Conservation (phyloP, 2,113 vertebrate genomes). For the Apeltes quadracus region DNA sequence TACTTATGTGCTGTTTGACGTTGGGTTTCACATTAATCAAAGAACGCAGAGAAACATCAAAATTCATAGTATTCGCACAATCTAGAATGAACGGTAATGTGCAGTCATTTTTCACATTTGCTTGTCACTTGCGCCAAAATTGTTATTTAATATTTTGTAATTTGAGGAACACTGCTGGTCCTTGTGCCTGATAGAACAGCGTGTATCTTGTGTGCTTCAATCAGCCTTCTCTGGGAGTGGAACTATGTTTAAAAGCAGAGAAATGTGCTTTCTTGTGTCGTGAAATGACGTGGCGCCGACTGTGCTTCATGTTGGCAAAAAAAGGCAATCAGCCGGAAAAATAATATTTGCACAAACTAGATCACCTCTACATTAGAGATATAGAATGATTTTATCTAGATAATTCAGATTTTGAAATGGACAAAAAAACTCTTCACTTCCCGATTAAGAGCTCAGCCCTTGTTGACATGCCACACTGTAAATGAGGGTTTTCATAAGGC, state of each 20-base stretch:
- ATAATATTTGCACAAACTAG: constrained; percentile 34
- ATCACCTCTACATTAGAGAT: constrained; percentile 45
- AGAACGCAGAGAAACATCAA: neutral
- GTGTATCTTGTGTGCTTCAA: constrained; percentile 50
- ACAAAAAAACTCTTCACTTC: constrained; percentile 47
- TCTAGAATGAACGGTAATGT: neutral
- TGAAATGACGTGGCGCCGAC: constrained; percentile 22
- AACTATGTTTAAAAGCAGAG: constrained; percentile 25
- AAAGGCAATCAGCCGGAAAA: constrained; percentile 28
- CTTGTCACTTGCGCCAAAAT: neutral
- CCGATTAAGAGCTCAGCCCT: constrained; percentile 39
- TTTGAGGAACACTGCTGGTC: constrained; percentile 12
- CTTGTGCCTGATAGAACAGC: constrained; percentile 18
- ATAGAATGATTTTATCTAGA: constrained; percentile 48
- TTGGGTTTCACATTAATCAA: neutral
- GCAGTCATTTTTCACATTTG: neutral
- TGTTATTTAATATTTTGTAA: neutral
- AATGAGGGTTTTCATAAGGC: constrained; percentile 43
- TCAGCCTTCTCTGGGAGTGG: constrained; percentile 11
- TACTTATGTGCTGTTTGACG: neutral
- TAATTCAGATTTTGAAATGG: constrained; percentile 51
- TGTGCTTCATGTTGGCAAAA: constrained; percentile 65
- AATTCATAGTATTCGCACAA: neutral
- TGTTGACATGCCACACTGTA: constrained; percentile 59
- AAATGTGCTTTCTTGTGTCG: constrained; percentile 58